Evolutionary conservation across 2,888 invertebrate genomes (phyloP).

Genomic region (Meloe dianella): DNA sequence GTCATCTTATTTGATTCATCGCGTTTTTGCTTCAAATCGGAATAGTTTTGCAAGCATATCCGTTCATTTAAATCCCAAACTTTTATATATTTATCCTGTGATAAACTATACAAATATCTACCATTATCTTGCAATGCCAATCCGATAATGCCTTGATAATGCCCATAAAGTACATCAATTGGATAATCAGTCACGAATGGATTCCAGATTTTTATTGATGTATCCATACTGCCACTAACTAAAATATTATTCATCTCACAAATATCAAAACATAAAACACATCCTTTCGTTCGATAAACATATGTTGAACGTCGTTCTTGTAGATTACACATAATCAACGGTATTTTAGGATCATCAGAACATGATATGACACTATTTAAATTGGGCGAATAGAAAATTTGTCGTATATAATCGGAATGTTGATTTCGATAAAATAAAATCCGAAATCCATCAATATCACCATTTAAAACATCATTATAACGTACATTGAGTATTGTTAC

Average conservation of each 20-base stretch:
- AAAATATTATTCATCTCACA: constrained; percentile 64
- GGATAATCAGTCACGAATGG: constrained; percentile 75
- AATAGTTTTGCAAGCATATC: constrained; percentile 73
- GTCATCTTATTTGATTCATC: constrained; percentile 64
- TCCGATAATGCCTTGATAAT: constrained; percentile 71
- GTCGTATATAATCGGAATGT: constrained; percentile 60
- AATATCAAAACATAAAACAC: constrained; percentile 69
- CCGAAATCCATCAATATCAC: constrained; percentile 45
- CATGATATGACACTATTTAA: constrained; percentile 73
- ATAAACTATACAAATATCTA: constrained; percentile 73
- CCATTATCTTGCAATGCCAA: constrained; percentile 72
- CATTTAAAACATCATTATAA: constrained; percentile 59
- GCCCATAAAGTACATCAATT: constrained; percentile 69
- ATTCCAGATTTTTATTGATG: constrained; percentile 76
- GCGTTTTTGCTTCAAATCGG: constrained; percentile 67
- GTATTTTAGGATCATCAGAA: constrained; percentile 53
- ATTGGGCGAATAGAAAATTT: constrained; percentile 71
- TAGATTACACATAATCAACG: constrained; percentile 69
- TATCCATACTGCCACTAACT: constrained; percentile 79
- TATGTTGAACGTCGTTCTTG: constrained; percentile 64
- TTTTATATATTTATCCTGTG: constrained; percentile 74
- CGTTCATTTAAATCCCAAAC: constrained; percentile 78
- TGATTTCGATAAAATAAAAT: constrained; percentile 38
- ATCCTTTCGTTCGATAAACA: constrained; percentile 66
- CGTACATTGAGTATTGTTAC: constrained; percentile 65